Evolutionary conservation across 2,888 invertebrate genomes (phyloP).

Genomic region (Platerodrilus igneus): DNA sequence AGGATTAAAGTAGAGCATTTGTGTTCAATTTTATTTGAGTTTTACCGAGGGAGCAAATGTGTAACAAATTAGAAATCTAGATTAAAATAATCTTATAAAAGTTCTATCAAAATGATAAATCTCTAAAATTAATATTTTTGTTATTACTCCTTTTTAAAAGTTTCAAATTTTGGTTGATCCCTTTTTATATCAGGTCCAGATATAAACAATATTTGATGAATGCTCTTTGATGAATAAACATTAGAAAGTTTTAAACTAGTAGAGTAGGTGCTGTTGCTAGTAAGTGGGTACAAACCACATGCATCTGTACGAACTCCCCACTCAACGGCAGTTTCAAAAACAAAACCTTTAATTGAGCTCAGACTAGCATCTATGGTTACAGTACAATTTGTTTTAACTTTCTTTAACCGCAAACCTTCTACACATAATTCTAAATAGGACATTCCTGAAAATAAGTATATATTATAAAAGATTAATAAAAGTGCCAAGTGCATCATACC

Average conservation of each 20-base stretch:
- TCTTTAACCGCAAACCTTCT: constrained; percentile 51
- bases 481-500: constrained; percentile 39
- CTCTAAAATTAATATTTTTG: too few relatives aligned
- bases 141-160: too few relatives aligned
- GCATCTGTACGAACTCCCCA: too few relatives aligned
- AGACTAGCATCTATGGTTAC: constrained; percentile 45
- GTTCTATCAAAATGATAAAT: too few relatives aligned
- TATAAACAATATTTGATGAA: constrained; percentile 53
- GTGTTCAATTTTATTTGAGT: too few relatives aligned
- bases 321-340: constrained; percentile 44
- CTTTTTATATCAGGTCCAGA: constrained; percentile 51
- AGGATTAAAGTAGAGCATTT: too few relatives aligned
- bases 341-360: constrained; percentile 51
- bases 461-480: too few relatives aligned
- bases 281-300: background rate
- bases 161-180: too few relatives aligned
- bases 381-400: constrained; percentile 43
- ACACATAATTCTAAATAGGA: constrained; percentile 59
- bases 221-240: constrained; percentile 32
- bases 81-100: too few relatives aligned
- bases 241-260: background rate
- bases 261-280: constrained; percentile 3
- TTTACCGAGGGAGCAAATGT: too few relatives aligned
- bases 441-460: constrained; percentile 50
- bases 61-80: too few relatives aligned